Percentiles rank a stretch among this genome's conserved stretches.
Evolutionary conservation across 2,888 invertebrate species (phyloP).

Genomic region (Microctonus aethiopoides): DNA sequence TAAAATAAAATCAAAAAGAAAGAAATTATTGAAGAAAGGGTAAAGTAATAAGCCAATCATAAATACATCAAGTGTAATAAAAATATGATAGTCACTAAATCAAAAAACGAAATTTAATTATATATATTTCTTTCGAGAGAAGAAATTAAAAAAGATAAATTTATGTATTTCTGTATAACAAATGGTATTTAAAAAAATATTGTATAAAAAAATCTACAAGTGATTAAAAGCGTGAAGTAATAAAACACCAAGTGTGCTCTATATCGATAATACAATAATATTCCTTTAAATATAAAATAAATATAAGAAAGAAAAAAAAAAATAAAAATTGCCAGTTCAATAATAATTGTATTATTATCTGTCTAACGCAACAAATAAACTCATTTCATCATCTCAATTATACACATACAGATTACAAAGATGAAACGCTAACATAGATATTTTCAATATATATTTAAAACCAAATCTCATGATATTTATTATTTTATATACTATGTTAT

Average conservation of each 20-base stretch:
- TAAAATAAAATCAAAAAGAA: background rate
- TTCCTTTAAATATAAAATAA: background rate
- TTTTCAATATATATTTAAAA: constrained; percentile 12
- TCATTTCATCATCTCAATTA: constrained; percentile 59
- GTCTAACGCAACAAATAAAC: constrained; percentile 62
- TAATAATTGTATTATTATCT: constrained; percentile 41
- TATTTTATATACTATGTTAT: background rate
- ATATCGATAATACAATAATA: background rate
- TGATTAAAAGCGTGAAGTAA: background rate
- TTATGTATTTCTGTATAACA: background rate
- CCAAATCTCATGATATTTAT: constrained; percentile 17
- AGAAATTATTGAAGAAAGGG: constrained; percentile 5
- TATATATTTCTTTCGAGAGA: background rate
- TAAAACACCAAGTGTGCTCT: too few relatives aligned
- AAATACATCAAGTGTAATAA: background rate
- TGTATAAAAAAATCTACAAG: background rate
- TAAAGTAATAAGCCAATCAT: background rate
- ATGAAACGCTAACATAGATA: constrained; percentile 14
- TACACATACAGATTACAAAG: constrained; percentile 3
- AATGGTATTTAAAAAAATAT: background rate
- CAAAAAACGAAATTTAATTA: background rate
- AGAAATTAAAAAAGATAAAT: background rate
- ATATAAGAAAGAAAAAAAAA: background rate
- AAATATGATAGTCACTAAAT: background rate
- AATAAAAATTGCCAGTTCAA: constrained; percentile 14